Conservation (phyloP, 2,888 invertebrate species). For the Deroplatys truncata region DNA sequence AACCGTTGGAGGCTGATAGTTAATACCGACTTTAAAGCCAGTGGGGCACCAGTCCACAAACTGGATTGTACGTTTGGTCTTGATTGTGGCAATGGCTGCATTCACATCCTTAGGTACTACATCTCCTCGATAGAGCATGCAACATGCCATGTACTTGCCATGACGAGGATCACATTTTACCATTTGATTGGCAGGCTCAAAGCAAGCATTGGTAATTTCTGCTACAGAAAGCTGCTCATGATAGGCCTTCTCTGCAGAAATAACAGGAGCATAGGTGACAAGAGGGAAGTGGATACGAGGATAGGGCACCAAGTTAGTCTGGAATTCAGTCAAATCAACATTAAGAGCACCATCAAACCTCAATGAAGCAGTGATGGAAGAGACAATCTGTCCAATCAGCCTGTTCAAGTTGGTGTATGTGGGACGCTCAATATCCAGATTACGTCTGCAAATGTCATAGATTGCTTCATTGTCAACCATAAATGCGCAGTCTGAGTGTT, state of each 20-base stretch:
- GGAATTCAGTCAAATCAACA: constrained; percentile 92
- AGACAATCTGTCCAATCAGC: constrained; percentile 92
- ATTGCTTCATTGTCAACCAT: constrained; percentile 92
- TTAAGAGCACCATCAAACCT: constrained; percentile 91
- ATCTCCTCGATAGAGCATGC: constrained; percentile 92
- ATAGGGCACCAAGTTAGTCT: constrained; percentile 92
- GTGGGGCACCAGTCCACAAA: constrained; percentile 47
- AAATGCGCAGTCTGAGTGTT: constrained; percentile 95
- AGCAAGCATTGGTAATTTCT: constrained; percentile 93
- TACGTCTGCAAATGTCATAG: constrained; percentile 90
- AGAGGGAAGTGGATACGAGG: constrained; percentile 95
- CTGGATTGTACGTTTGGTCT: constrained; percentile 49
- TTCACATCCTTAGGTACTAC: constrained; percentile 95
- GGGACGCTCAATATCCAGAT: constrained; percentile 91
- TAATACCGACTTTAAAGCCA: constrained; percentile 73
- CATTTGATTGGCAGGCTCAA: constrained; percentile 96
- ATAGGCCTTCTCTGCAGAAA: constrained; percentile 91
- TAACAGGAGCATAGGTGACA: constrained; percentile 87
- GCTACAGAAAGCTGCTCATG: constrained; percentile 88
- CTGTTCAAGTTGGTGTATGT: constrained; percentile 96
- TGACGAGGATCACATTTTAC: constrained; percentile 90
- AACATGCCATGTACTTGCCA: constrained; percentile 94
- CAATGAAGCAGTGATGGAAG: constrained; percentile 87
- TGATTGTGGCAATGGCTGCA: constrained; percentile 77
- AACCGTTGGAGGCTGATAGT: constrained; percentile 91